A percentile compares a stretch with the other conserved stretches of the same genome.
These are phyloP conservation scores for Brachyopa scutellaris DNA, from an alignment of 2,888 invertebrate species.

Conservation along the genomic window DNA sequence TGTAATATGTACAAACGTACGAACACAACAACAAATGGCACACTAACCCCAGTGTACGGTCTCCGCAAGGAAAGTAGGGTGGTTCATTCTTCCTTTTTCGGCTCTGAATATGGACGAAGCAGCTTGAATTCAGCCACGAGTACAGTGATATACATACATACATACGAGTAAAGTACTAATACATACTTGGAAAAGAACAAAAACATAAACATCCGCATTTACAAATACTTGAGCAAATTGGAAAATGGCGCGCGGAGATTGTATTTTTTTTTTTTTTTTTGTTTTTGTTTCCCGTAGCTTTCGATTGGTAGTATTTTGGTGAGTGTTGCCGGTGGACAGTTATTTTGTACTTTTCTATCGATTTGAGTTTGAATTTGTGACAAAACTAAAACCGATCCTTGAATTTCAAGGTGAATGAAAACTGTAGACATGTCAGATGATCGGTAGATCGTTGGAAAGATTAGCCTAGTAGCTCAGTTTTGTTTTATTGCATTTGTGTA, in stretches of 20 bases:
- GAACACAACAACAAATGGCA: slow-evolving; percentile 61
- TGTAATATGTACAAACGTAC: slow-evolving; percentile 58
- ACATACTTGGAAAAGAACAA: slow-evolving; percentile 65
- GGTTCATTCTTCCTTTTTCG: background rate
- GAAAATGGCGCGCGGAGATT: slow-evolving; percentile 62
- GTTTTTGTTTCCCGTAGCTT: slow-evolving; percentile 17
- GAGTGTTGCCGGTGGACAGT: slow-evolving; percentile 32
- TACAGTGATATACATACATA: slow-evolving; percentile 61
- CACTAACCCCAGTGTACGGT: slow-evolving; percentile 51
- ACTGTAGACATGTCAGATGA: too few species aligned
- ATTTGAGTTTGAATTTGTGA: too few species aligned
- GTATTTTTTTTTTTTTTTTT: slow-evolving; percentile 3
- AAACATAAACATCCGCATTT: slow-evolving; percentile 65
- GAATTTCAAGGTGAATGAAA: too few species aligned
- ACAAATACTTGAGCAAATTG: slow-evolving; percentile 68
- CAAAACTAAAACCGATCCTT: too few species aligned
- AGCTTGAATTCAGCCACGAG: slow-evolving; percentile 31
- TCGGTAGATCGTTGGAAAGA: too few species aligned
- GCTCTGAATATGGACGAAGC: background rate
- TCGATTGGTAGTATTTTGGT: slow-evolving; percentile 2
- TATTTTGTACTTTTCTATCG: background rate
- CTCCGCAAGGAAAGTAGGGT: background rate
- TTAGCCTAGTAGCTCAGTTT: too few species aligned
- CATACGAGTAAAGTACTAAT: slow-evolving; percentile 64
- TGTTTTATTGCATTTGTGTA: too few species aligned